Percentiles rank a stretch among this genome's conserved stretches.
These are phyloP conservation scores for Ciona savignyi DNA, from an alignment of 23 tunicate species.

Conservation along the genomic window DNA sequence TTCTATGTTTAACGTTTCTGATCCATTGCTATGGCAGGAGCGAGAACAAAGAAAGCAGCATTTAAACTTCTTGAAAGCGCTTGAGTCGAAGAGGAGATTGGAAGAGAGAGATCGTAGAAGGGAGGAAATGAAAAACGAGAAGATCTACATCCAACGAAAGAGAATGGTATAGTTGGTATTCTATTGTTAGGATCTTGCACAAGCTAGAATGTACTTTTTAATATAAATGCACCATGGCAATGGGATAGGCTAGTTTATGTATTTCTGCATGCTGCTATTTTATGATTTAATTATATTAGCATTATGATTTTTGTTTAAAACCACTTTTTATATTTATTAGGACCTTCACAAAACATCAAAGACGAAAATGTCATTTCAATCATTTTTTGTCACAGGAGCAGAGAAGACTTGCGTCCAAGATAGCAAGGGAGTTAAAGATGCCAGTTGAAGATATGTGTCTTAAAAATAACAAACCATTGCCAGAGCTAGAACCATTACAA, in stretches of 20 bases:
- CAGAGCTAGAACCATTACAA: constrained; percentile 24
- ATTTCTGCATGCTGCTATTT: no score
- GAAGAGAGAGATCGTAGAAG: constrained; percentile 80
- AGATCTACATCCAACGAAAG: constrained; percentile 49
- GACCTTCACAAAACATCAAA: no score
- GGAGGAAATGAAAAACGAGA: constrained; percentile 81
- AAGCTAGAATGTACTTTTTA: no score
- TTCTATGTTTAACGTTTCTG: no score
- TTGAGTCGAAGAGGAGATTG: constrained; percentile 66
- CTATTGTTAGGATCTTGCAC: no score
- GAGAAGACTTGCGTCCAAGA: constrained; percentile 57
- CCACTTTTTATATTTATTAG: neutral
- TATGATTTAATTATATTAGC: neutral
- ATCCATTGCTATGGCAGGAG: no score
- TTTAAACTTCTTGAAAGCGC: constrained; percentile 37
- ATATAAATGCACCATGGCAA: no score
- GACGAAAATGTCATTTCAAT: no score
- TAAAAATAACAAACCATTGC: constrained; percentile 23
- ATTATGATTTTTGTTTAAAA: neutral
- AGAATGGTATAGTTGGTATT: constrained; percentile 71
- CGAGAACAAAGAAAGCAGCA: constrained; percentile 70
- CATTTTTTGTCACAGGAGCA: constrained; percentile 45
- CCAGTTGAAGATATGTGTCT: constrained; percentile 84
- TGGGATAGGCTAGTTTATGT: no score
- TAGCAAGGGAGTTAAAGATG: constrained; percentile 73